phyloP scores from a whole-genome alignment of 2,113 vertebrate species.

The Hiodon alosoides region DNA sequence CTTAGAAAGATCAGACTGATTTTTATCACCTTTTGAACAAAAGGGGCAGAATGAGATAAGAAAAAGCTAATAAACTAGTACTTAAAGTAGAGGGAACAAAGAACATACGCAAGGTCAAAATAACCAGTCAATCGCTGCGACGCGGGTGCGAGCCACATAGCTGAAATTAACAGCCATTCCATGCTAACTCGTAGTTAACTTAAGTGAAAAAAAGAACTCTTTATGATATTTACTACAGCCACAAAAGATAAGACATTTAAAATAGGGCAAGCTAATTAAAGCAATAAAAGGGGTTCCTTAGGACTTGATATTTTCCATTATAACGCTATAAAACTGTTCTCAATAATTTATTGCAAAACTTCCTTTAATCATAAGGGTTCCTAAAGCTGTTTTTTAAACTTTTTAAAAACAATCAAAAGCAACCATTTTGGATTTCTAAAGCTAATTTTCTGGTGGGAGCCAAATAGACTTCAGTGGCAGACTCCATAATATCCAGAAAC shows the following conservation, averaged over 20 bases:
- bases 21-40: too few relatives aligned
- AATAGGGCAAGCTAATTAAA: slow-evolving; percentile 27
- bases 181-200: too few relatives aligned
- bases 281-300: slow-evolving; percentile 4
- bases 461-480: slow-evolving; percentile 20
- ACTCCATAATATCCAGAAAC: slow-evolving; percentile 15
- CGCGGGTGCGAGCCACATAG: too few relatives aligned
- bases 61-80: too few relatives aligned
- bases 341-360: slow-evolving; percentile 26
- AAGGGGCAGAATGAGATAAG: too few relatives aligned
- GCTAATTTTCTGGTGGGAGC: slow-evolving; percentile 9
- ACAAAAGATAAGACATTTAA: not conserved
- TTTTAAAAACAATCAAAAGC: slow-evolving; percentile 25
- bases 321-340: slow-evolving; percentile 22
- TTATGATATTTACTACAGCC: too few relatives aligned
- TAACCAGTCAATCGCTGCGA: too few relatives aligned
- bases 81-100: too few relatives aligned
- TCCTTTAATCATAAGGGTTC: slow-evolving; percentile 20
- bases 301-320: slow-evolving; percentile 25
- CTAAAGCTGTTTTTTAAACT: slow-evolving; percentile 24
- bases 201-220: too few relatives aligned
- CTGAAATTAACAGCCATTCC: too few relatives aligned
- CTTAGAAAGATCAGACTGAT: too few relatives aligned
- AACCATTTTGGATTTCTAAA: slow-evolving; percentile 21
- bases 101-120: too few relatives aligned